Conservation (phyloP, 2,888 invertebrate species). For the Dione vanillae region DNA sequence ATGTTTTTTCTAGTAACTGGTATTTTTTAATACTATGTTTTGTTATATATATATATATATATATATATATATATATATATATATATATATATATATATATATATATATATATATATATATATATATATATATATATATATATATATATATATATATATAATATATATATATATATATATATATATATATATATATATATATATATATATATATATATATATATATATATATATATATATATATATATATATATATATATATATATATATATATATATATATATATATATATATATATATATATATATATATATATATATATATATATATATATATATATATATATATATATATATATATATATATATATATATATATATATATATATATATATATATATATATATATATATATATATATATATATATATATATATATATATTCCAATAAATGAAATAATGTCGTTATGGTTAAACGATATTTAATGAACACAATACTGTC, state of each 20-base stretch:
- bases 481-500: constrained; percentile 19
- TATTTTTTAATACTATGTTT: background rate
- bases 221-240: background rate
- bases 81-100: too few relatives aligned
- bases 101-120: too few relatives aligned
- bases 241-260: constrained; percentile 1
- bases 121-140: too few relatives aligned
- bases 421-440: background rate
- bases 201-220: background rate
- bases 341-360: constrained; percentile 1
- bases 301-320: background rate
- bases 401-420: background rate
- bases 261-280: constrained; percentile 1
- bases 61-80: too few relatives aligned
- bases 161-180: too few relatives aligned
- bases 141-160: too few relatives aligned
- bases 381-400: background rate
- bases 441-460: background rate
- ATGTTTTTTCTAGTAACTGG: background rate
- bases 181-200: too few relatives aligned
- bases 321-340: constrained; percentile 1
- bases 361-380: background rate
- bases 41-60: too few relatives aligned
- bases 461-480: constrained; percentile 16
- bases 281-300: background rate